phyloP scores from a whole-genome alignment of 2,113 vertebrate genomes.

The Takifugu flavidus region DNA sequence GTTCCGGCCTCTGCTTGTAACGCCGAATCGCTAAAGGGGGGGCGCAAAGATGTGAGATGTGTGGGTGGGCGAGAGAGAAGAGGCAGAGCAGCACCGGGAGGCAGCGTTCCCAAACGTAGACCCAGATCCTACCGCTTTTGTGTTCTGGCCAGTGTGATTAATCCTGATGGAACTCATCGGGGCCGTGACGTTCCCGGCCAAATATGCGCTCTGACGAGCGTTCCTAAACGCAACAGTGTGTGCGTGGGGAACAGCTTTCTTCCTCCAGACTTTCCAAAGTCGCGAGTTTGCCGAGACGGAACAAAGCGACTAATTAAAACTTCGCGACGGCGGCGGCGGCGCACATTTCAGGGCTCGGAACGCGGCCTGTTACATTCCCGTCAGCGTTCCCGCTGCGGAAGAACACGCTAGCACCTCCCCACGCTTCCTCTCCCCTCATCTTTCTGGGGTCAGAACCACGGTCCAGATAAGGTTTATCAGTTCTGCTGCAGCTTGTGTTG shows the following conservation, averaged over 20 bases:
- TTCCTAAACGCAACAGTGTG: slow-evolving; percentile 31
- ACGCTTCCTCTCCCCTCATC: no score
- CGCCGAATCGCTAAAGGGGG: slow-evolving; percentile 18
- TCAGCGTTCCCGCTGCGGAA: no score
- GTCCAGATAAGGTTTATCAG: background rate
- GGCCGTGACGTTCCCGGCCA: background rate
- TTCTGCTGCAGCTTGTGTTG: background rate
- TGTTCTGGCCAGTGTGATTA: background rate
- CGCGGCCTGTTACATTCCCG: no score
- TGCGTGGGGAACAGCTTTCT: background rate
- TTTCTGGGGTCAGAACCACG: no score
- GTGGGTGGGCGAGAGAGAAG: slow-evolving; percentile 20
- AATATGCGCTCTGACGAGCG: background rate
- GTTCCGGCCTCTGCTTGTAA: slow-evolving; percentile 4
- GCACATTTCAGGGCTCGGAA: no score
- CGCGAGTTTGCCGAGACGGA: slow-evolving; percentile 1
- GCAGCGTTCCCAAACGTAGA: background rate
- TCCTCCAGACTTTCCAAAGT: background rate
- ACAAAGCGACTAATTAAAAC: slow-evolving; percentile 2
- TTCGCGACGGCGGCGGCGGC: background rate
- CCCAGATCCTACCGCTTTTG: no score
- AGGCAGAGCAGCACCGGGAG: background rate
- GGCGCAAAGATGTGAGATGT: slow-evolving; percentile 23
- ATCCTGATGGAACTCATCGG: background rate
- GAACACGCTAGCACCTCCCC: no score